Percentiles rank a stretch among this genome's conserved stretches.
phyloP scores from a whole-genome alignment of 1,140 invertebrate genomes.

The Ladona fulva region DNA sequence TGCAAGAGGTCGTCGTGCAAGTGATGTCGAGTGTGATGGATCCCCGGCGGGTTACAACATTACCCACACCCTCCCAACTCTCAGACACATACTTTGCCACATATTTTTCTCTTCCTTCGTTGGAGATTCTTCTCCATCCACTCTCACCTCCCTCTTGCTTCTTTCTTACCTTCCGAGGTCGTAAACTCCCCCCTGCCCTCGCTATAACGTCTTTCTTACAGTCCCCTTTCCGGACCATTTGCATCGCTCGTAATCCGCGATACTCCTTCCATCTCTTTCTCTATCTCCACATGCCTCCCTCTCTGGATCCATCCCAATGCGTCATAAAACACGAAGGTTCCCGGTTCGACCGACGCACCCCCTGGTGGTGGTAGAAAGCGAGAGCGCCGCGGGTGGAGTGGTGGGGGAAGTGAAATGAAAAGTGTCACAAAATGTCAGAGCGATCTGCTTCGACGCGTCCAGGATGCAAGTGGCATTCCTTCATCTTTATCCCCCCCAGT shows the following conservation, averaged over 20 bases:
- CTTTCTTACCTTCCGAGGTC: neutral
- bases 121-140: neutral
- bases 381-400: neutral
- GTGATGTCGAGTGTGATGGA: neutral
- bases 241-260: neutral
- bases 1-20: neutral
- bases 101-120: neutral
- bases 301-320: neutral
- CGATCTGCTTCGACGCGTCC: neutral
- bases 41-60: neutral
- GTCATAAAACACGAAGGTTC: neutral
- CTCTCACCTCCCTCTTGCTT: neutral
- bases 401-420: neutral
- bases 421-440: neutral
- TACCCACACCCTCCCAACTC: neutral
- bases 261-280: neutral
- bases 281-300: neutral
- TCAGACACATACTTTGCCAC: neutral
- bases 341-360: neutral
- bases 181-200: neutral
- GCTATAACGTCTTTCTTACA: neutral
- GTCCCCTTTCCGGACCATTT: neutral
- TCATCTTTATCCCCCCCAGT: neutral
- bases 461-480: conserved; percentile 7
- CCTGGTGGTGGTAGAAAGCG: neutral